Conservation (phyloP, 2,797 vertebrate species). For the Sandelia bainsii region DNA sequence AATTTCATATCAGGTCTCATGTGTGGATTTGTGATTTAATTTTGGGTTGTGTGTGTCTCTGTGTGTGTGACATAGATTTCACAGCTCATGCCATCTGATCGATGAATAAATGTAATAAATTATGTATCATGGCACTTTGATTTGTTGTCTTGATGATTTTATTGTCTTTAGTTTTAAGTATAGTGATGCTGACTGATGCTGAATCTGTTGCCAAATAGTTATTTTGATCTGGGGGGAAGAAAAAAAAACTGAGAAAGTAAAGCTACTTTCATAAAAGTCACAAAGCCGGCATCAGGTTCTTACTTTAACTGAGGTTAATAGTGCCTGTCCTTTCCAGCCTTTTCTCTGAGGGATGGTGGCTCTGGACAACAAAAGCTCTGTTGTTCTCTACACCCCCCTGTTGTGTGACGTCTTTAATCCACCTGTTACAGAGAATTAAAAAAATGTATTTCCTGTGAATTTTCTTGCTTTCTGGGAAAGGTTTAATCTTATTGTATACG, state of each 20-base stretch:
- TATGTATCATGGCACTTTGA: too few relatives aligned
- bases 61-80: too few relatives aligned
- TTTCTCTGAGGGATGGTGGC: neutral
- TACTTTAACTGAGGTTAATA: neutral
- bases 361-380: neutral
- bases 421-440: neutral
- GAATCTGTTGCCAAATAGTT: neutral
- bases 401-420: neutral
- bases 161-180: too few relatives aligned
- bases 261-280: neutral
- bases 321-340: neutral
- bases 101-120: too few relatives aligned
- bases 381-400: neutral
- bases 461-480: neutral
- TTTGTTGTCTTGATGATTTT: too few relatives aligned
- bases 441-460: neutral
- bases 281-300: neutral
- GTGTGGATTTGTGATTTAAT: too few relatives aligned
- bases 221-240: too few relatives aligned
- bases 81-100: too few relatives aligned
- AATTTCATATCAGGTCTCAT: too few relatives aligned
- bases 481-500: conserved; percentile 18
- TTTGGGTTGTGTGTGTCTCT: too few relatives aligned
- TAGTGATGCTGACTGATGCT: neutral
- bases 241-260: too few relatives aligned